Base-by-base conservation (phyloP, 2,113 vertebrate genomes). In the Boulengeromyrus knoepffleri region DNA sequence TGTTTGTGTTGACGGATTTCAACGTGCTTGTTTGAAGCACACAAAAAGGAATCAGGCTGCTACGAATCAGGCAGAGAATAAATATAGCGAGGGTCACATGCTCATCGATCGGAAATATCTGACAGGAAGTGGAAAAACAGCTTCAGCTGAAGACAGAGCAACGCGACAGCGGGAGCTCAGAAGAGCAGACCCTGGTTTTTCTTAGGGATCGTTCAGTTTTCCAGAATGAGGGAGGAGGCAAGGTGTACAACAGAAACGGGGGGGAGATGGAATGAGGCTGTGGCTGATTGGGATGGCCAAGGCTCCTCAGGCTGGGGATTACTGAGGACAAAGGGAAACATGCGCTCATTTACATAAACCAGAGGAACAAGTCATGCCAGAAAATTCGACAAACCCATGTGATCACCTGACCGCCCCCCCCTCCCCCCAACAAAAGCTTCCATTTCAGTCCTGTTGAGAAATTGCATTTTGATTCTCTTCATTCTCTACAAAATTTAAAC, bases 1-100 rank as follows among this genome's bases (percentile, higher is more conserved):
- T 93, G 92, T 93, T 93, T 94, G 90, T 27, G 88, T 58, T 77
- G 88, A 49, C 39, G 49, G 86, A 46, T 80, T 87, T 27, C 84
- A 94, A 92, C 5, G 49, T 88, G 93, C 90, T 90, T 70, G 52
- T 92, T 94, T 93, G 92, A 80, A 93, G 94, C 92, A 92, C 8
- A 56, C 13, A 88, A 53, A 88, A 91, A 58, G 88, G 88, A 49
- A 85, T 85, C 46, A 4, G 83, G 17, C 15, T 85, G 45, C 9
- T 85, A 49, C 7, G 46, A 85, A 85, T 85, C 83, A 47, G 83
- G 83, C 42, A 45, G 17, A 85, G 19, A 47, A 19, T 85, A 85
- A 85, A 24, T 47, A 47, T 45, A 46, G 45, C 8, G 39, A 47
- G 8, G 5, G 17, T 85, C 39, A 85, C 83, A 45, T 10, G 39